phyloP scores from a whole-genome alignment of 2,113 vertebrate genomes.

The Heteronetta atricapilla region DNA sequence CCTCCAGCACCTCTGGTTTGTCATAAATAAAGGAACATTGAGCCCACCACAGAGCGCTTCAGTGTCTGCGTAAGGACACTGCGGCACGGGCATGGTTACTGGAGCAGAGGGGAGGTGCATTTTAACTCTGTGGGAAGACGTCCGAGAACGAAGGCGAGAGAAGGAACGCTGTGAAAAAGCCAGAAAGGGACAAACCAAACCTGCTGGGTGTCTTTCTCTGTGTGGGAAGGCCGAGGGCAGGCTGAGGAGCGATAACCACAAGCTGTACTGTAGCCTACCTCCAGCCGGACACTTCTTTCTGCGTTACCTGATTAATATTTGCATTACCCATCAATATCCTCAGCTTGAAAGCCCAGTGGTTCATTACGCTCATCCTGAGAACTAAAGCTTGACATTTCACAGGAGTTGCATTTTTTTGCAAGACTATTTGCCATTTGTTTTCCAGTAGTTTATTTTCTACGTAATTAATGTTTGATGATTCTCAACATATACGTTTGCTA shows the following conservation, averaged over 20 bases:
- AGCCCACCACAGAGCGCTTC: not conserved
- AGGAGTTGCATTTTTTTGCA: not conserved
- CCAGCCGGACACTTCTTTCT: not conserved
- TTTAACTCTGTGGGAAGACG: not conserved
- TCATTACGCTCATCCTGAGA: not conserved
- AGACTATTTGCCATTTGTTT: not conserved
- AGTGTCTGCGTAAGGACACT: too few relatives aligned
- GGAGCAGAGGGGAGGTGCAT: not conserved
- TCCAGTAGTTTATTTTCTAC: not conserved
- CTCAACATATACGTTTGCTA: not conserved
- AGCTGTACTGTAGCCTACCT: rapidly evolving
- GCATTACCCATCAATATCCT: not conserved
- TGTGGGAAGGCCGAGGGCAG: not conserved
- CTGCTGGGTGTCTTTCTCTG: not conserved
- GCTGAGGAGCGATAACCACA: not conserved
- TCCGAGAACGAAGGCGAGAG: not conserved
- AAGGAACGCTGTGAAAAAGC: not conserved
- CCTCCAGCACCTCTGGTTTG: rapidly evolving
- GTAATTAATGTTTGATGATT: not conserved
- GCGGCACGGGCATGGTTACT: rapidly evolving
- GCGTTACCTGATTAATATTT: rapidly evolving
- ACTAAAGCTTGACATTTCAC: not conserved
- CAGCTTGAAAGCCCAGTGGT: not conserved
- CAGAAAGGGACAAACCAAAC: not conserved
- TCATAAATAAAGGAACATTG: rapidly evolving